Base-by-base conservation (phyloP, 2,888 invertebrate species). In the Onchidella celtica region DNA sequence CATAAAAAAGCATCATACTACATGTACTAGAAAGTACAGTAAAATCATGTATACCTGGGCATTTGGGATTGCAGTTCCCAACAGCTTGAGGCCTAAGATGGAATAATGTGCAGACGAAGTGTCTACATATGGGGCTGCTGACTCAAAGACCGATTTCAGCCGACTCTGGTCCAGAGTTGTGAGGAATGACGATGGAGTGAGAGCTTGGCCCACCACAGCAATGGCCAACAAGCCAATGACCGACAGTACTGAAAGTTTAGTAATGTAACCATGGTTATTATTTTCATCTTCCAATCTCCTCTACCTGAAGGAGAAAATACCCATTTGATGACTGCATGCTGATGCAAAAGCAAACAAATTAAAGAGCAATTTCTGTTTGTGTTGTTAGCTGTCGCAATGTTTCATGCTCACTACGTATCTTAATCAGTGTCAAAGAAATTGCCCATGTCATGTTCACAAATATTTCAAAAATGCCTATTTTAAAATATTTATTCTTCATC, bases 71-170 rank as follows among this genome's bases (percentile, higher is more conserved):
- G 95, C 92, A 86, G 95, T 95, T 87, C 95, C 95, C 1, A 97
- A 94, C 68, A 96, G 93, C 87, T 95, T 95, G 79, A 96, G 95
- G 69, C 97, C 97, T 78, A 95, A 94, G 0, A 96, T 94, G 2
- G 96, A 95, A 94, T 96, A 96, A 92, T 97, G 96, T 40, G 96
- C 93, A 3, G 95, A 93, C 9, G 91, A 87, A 32, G 92, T 86
- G 85, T 94, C 94, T 14, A 84, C 78, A 73, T 89, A 91, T 1
- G 93, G 92, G 27, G 88, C 86, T 4, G 92, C 92, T 17, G 89
- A 85, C 57, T 91, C 89, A 88, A 94, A 93, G 6, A 93, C 92
- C 21, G 88, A 85, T 82, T 89, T 90, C 40, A 94, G 85, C 24
- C 93, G 87, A 3, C 88, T 88, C 84, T 90, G 89, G 85, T 94